phyloP scores from a whole-genome alignment of 2,888 invertebrate species.

The Chalcosyrphus nemorum region DNA sequence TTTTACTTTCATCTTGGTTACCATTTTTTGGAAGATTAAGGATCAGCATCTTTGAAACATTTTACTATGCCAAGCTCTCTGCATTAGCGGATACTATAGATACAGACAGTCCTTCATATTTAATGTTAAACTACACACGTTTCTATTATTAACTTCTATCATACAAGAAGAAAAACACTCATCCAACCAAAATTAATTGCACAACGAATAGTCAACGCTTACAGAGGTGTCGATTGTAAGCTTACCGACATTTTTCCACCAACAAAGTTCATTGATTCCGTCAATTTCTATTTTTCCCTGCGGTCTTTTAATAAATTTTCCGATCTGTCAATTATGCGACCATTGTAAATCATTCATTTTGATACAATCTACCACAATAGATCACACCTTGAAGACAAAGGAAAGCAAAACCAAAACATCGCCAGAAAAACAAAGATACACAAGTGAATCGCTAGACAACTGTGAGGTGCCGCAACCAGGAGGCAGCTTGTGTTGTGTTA shows the following conservation, averaged over 20 bases:
- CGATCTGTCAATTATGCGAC: constrained; percentile 75
- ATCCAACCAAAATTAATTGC: neutral
- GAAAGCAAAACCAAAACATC: constrained; percentile 21
- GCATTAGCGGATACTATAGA: too few relatives aligned
- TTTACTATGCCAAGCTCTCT: too few relatives aligned
- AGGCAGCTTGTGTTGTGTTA: constrained; percentile 44
- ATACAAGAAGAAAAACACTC: too few relatives aligned
- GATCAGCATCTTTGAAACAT: too few relatives aligned
- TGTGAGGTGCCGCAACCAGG: neutral
- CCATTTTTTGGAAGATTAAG: too few relatives aligned
- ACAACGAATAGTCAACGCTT: neutral
- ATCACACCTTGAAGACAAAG: constrained; percentile 72
- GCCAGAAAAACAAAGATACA: constrained; percentile 36
- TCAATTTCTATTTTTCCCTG: constrained; percentile 44
- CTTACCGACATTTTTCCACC: constrained; percentile 7
- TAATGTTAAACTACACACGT: too few relatives aligned
- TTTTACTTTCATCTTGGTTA: too few relatives aligned
- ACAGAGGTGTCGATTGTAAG: constrained; percentile 25
- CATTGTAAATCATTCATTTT: constrained; percentile 75
- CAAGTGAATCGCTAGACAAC: constrained; percentile 46
- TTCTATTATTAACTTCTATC: too few relatives aligned
- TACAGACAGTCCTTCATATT: too few relatives aligned
- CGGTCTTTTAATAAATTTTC: constrained; percentile 74
- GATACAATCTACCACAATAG: constrained; percentile 74
- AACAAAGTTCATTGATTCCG: neutral